Evolutionary conservation across 2,888 invertebrate genomes (phyloP).

Genomic region (Alsophila aescularia): DNA sequence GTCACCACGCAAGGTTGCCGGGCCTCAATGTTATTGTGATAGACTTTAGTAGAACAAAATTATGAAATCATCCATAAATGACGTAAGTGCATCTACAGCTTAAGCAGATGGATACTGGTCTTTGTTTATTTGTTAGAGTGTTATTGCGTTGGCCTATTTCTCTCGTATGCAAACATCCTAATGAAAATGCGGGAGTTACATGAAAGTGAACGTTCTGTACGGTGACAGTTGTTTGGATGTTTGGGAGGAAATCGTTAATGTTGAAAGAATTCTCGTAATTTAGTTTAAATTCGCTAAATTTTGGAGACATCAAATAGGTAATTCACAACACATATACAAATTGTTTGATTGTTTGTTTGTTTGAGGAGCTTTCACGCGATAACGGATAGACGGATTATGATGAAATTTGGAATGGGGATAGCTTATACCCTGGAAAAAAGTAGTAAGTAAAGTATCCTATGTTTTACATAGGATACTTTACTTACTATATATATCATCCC

Average conservation of each 20-base stretch:
- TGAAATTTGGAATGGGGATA: too few relatives aligned
- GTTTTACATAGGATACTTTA: too few relatives aligned
- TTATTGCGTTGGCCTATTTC: conserved; percentile 40
- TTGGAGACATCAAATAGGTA: not conserved
- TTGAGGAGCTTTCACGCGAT: too few relatives aligned
- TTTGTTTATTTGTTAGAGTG: conserved; percentile 38
- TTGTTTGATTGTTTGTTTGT: too few relatives aligned
- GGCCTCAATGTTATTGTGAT: conserved; percentile 51
- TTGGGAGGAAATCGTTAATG: conserved; percentile 27
- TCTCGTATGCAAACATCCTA: conserved; percentile 24
- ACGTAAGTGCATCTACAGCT: conserved; percentile 42
- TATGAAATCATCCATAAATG: conserved; percentile 47
- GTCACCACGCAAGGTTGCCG: conserved; percentile 73
- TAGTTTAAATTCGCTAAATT: not conserved
- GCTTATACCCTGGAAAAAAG: too few relatives aligned
- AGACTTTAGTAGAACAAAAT: conserved; percentile 47
- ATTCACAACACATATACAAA: not conserved
- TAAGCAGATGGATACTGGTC: conserved; percentile 31
- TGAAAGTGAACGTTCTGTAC: conserved; percentile 34
- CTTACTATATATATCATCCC: too few relatives aligned
- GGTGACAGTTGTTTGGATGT: conserved; percentile 27
- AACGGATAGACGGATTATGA: too few relatives aligned
- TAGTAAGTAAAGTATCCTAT: too few relatives aligned
- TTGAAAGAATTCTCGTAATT: conserved; percentile 10
- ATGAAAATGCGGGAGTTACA: conserved; percentile 25